These are phyloP conservation scores for Yponomeuta malinellus DNA, from an alignment of 2,888 invertebrate species.

Conservation along the genomic window DNA sequence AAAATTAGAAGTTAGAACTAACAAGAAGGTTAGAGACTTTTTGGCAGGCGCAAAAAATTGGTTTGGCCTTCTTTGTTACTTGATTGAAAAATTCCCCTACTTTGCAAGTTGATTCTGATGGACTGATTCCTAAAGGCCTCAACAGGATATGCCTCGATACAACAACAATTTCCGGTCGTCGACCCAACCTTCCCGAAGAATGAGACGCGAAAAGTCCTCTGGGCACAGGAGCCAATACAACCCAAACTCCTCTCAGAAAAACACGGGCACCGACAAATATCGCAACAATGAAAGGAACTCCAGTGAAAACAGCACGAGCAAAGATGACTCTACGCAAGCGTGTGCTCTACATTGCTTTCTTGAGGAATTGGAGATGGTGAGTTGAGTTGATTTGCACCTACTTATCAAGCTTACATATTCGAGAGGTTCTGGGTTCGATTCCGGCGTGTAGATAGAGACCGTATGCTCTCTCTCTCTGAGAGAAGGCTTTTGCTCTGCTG, in stretches of 20 bases:
- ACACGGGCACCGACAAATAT: slow-evolving; percentile 34
- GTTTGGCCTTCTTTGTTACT: no score
- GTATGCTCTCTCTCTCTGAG: no score
- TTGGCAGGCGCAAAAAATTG: no score
- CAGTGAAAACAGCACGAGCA: slow-evolving; percentile 38
- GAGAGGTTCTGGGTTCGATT: no score
- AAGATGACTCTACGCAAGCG: slow-evolving; percentile 36
- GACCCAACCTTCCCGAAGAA: slow-evolving; percentile 40
- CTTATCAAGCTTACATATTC: no score
- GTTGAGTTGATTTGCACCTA: slow-evolving; percentile 17
- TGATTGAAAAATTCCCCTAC: no score
- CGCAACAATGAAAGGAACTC: slow-evolving; percentile 40
- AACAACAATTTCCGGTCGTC: slow-evolving; percentile 28
- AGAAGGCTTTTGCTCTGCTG: no score
- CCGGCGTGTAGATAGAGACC: no score
- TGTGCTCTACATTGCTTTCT: slow-evolving; percentile 83
- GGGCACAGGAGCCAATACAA: slow-evolving; percentile 66
- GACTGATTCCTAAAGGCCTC: neutral
- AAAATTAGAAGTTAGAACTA: no score
- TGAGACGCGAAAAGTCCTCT: slow-evolving; percentile 52
- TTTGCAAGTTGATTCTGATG: no score
- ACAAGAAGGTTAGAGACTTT: no score
- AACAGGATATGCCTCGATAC: slow-evolving; percentile 36
- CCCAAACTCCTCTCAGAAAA: slow-evolving; percentile 43
- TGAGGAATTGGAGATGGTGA: slow-evolving; percentile 80